Conservation (phyloP, 2,888 invertebrate species). For the Heliconius hortense region DNA sequence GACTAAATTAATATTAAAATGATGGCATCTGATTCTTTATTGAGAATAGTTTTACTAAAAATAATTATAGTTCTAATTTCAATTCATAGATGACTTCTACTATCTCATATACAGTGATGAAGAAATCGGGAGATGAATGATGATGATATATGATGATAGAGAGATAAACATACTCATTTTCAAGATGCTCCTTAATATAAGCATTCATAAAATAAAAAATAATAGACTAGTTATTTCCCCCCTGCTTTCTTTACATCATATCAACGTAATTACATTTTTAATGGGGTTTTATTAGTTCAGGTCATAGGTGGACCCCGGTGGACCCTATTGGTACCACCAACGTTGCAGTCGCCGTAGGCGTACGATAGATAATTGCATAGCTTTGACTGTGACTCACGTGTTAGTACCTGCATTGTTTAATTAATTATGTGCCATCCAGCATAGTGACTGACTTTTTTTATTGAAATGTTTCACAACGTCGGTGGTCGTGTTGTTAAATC, state of each 20-base stretch:
- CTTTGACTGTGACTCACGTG: conserved; percentile 16
- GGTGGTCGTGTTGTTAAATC: neutral
- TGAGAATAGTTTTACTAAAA: no score
- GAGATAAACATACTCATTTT: neutral
- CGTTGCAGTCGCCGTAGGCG: conserved; percentile 17
- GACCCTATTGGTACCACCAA: conserved; percentile 18
- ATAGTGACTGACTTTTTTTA: neutral
- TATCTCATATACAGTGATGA: no score
- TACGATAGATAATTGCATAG: conserved; percentile 30
- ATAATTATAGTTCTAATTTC: no score
- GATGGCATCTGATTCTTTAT: no score
- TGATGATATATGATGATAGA: no score
- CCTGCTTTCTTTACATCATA: neutral
- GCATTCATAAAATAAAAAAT: neutral
- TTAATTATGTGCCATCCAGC: neutral
- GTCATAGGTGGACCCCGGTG: conserved; percentile 32
- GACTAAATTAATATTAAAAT: no score
- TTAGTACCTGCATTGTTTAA: conserved; percentile 23
- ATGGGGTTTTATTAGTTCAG: conserved; percentile 31
- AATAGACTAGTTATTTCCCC: neutral
- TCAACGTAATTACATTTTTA: conserved; percentile 18
- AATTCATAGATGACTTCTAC: no score
- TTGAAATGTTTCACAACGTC: neutral
- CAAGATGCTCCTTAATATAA: neutral
- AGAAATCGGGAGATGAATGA: no score